Evolutionary conservation across 2,888 invertebrate genomes (phyloP).

Genomic region (Hydrotaea cyrtoneurina): DNA sequence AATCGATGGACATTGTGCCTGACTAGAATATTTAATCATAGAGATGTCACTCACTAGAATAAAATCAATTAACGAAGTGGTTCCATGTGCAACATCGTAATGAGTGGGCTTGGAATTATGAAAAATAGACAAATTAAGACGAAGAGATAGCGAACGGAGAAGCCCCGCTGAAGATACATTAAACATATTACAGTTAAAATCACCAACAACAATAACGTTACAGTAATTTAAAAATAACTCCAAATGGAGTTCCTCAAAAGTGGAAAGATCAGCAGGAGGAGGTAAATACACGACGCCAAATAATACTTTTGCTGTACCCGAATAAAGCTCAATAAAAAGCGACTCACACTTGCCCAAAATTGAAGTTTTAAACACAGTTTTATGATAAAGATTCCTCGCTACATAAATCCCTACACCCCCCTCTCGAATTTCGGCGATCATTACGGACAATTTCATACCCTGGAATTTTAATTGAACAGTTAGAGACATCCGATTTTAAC

Average conservation of each 20-base stretch:
- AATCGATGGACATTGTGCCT: too few species aligned
- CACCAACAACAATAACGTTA: background rate
- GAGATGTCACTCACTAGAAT: too few species aligned
- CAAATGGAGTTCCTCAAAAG: background rate
- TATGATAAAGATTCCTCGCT: background rate
- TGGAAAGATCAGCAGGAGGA: constrained; percentile 19
- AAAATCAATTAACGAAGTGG: constrained; percentile 8
- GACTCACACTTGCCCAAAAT: constrained; percentile 7
- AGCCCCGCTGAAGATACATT: background rate
- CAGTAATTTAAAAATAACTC: background rate
- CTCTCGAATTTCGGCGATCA: background rate
- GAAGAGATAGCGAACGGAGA: background rate
- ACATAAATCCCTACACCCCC: constrained; percentile 12
- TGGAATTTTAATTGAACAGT: background rate
- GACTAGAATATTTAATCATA: too few species aligned
- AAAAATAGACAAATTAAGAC: constrained; percentile 6
- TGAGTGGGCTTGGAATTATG: constrained; percentile 22
- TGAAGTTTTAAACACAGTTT: background rate
- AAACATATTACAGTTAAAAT: constrained; percentile 27
- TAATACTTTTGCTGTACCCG: background rate
- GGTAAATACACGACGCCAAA: constrained; percentile 33
- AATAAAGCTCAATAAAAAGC: background rate
- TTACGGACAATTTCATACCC: background rate
- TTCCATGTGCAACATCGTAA: background rate
- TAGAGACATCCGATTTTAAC: background rate